Base-by-base conservation (phyloP, 1,140 invertebrate species). In the Epicauta chinensis region DNA sequence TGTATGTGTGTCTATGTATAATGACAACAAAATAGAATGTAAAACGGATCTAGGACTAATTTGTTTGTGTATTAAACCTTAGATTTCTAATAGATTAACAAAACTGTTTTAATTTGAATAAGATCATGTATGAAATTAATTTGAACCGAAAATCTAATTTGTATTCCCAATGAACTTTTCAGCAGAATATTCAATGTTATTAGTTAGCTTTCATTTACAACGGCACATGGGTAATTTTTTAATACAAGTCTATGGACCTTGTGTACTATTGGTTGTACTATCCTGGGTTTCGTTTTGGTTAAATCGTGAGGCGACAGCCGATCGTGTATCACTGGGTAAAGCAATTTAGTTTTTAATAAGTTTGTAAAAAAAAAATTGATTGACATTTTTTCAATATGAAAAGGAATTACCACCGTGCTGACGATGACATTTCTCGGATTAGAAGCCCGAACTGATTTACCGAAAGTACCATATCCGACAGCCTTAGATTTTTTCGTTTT, bases 221-320 rank as follows among this genome's bases (percentile, higher is more conserved):
- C 77, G 90, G 4, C 87, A 91, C 63, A 87, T 90, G 77, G 89
- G 89, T 3, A 91, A 91, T 68, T 93, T 91, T 67, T 71, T 93
- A 1, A 89, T 93, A 53, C 88, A 93, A 74, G 89, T 92, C 5
- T 93, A 92, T 64, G 82, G 89, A 1, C 91, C 91, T 1, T 93
- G 90, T 60, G 82, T 87, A 36, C 76, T 94, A 35, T 77, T 93
- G 3, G 89, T 92, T 2, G 86, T 91, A 3, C 73, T 93, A 0
- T 91, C 88, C 0, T 94, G 90, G 90, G 89, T 94, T 0, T 90
- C 89, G 6, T 93, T 94, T 64, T 94, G 89, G 89, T 77, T 93
- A 30, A 92, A 93, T 68, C 71, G 90, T 42, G 90, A 93, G 72
- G 91, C 91, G 1, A 93, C 89, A 0, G 85, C 89, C 0, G 90